phyloP scores from a whole-genome alignment of 2,888 invertebrate species.

The Lymantria monacha region DNA sequence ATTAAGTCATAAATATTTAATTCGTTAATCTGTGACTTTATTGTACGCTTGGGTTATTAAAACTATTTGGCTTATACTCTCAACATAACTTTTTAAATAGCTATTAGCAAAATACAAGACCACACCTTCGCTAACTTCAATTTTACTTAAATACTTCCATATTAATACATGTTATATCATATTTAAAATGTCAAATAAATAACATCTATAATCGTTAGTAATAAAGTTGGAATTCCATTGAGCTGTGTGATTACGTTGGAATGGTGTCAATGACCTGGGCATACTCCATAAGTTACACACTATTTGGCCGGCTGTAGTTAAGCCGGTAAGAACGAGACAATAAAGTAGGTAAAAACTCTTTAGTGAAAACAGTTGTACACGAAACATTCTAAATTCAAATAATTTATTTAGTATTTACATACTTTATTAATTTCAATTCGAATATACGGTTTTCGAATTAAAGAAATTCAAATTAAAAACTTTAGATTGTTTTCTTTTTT shows the following conservation, averaged over 20 bases:
- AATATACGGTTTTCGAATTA: no score
- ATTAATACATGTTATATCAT: conserved; percentile 21
- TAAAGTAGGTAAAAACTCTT: conserved; percentile 28
- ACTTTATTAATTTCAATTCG: no score
- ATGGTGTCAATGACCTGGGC: conserved; percentile 55
- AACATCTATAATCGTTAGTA: conserved; percentile 2
- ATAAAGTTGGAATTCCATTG: conserved; percentile 17
- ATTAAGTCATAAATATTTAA: background rate
- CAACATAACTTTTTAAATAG: conserved; percentile 9
- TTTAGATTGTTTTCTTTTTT: no score
- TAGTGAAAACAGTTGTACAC: conserved; percentile 25
- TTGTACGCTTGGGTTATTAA: background rate
- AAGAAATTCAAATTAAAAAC: no score
- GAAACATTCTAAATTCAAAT: conserved; percentile 18
- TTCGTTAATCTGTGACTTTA: background rate
- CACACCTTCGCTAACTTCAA: conserved; percentile 9
- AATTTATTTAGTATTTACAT: conserved; percentile 10
- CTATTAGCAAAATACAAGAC: conserved; percentile 5
- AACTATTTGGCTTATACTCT: background rate
- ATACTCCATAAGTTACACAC: conserved; percentile 48
- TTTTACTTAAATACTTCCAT: conserved; percentile 19
- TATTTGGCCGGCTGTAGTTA: conserved; percentile 40
- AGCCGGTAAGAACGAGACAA: conserved; percentile 33
- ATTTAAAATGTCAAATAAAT: conserved; percentile 2
- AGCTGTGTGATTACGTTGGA: conserved; percentile 25